Conservation (phyloP, 2,888 invertebrate genomes). For the Limnephilus lunatus region DNA sequence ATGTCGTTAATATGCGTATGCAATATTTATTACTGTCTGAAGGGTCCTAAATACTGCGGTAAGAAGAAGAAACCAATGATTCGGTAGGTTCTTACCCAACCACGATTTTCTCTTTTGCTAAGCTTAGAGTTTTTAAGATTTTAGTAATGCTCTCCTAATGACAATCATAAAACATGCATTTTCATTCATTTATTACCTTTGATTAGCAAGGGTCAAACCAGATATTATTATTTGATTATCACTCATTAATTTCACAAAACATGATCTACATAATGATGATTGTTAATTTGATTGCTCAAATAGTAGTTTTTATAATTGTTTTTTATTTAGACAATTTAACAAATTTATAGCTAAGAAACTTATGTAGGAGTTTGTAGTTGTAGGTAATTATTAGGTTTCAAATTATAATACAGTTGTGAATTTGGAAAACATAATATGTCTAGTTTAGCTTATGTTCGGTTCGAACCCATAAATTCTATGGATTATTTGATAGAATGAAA, state of each 20-base stretch:
- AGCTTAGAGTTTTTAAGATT: constrained; percentile 3
- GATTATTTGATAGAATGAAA: too few relatives aligned
- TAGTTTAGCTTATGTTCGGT: background rate
- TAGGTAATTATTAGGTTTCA: background rate
- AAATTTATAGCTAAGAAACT: background rate
- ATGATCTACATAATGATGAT: background rate
- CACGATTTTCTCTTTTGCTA: background rate
- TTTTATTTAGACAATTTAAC: background rate
- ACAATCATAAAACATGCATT: constrained; percentile 65
- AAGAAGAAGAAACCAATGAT: background rate
- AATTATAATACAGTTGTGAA: background rate
- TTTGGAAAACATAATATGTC: background rate
- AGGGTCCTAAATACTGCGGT: background rate
- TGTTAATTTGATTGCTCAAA: background rate
- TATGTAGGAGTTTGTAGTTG: background rate
- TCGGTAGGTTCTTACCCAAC: background rate
- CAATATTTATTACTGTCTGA: background rate
- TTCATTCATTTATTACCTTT: background rate
- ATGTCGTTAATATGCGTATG: background rate
- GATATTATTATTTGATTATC: background rate
- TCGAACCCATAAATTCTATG: too few relatives aligned
- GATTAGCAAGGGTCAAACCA: background rate
- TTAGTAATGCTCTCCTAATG: constrained; percentile 72
- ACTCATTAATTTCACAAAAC: background rate
- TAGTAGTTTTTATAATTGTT: background rate